A percentile compares a stretch with the other conserved stretches of the same genome.
Evolutionary conservation across 2,113 vertebrate species (phyloP).

Genomic region (Mola mola): DNA sequence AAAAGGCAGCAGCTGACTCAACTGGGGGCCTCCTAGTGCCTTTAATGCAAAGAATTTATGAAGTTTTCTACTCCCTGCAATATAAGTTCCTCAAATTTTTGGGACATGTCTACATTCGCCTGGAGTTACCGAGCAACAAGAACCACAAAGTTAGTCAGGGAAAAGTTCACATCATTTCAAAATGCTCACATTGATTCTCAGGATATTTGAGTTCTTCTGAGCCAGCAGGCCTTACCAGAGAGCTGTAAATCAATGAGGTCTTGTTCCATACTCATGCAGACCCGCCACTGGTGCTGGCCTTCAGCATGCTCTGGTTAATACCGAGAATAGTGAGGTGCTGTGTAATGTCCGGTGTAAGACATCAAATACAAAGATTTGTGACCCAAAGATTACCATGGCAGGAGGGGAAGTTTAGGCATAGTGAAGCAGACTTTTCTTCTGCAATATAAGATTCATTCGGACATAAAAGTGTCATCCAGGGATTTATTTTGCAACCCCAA

Average conservation of each 20-base stretch:
- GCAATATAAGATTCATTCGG: too few relatives aligned
- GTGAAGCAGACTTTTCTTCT: too few relatives aligned
- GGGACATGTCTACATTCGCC: slow-evolving; percentile 13
- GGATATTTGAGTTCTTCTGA: background rate
- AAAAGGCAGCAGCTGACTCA: background rate
- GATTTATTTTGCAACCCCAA: too few relatives aligned
- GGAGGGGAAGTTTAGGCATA: background rate
- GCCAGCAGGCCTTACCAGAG: slow-evolving; percentile 48
- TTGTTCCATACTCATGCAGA: slow-evolving; percentile 18
- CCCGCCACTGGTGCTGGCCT: slow-evolving; percentile 54
- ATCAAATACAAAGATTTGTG: background rate
- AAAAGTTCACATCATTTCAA: slow-evolving; percentile 13
- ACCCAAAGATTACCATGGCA: too few relatives aligned
- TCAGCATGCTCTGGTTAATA: background rate
- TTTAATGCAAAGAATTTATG: background rate
- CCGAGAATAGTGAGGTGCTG: background rate
- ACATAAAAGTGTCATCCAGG: too few relatives aligned
- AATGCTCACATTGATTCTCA: background rate
- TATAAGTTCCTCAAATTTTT: slow-evolving; percentile 26
- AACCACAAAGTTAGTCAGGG: slow-evolving; percentile 7
- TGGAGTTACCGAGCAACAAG: background rate
- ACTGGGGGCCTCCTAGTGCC: background rate
- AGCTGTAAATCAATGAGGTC: slow-evolving; percentile 48
- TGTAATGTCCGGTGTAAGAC: background rate
- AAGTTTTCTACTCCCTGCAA: slow-evolving; percentile 13